Conservation (phyloP, 2,797 vertebrate species). For the Malurus splendens region DNA sequence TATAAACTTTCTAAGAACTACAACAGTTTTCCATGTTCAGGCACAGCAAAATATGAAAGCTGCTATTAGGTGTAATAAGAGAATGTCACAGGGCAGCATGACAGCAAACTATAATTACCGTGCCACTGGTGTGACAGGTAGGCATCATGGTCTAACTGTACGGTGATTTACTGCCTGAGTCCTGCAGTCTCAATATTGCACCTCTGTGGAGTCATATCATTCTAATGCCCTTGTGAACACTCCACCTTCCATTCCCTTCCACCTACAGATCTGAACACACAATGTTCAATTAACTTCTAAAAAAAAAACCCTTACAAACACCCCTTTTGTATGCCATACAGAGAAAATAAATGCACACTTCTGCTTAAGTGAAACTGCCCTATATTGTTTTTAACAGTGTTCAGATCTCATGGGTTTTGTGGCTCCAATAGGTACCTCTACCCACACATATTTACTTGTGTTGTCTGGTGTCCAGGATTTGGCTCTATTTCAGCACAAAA, state of each 20-base stretch:
- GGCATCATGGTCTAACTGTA: not conserved
- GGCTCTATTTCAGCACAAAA: not conserved
- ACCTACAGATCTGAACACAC: not conserved
- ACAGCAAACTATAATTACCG: not conserved
- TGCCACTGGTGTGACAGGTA: not conserved
- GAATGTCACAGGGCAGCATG: not conserved
- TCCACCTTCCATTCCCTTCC: not conserved
- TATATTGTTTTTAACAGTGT: not conserved
- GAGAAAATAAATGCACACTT: not conserved
- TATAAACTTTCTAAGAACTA: not conserved
- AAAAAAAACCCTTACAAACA: not conserved
- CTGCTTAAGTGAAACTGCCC: constrained; percentile 12
- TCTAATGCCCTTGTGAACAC: not conserved
- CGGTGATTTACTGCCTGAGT: not conserved
- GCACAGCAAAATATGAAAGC: not conserved
- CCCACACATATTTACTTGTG: constrained; percentile 9
- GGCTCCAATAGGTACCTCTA: not conserved
- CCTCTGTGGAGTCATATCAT: not conserved
- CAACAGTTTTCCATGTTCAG: not conserved
- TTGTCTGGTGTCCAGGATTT: not conserved
- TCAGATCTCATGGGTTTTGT: constrained; percentile 27
- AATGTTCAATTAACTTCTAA: not conserved
- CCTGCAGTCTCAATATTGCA: not conserved
- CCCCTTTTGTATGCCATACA: not conserved
- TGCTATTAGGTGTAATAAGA: constrained; percentile 1